Evolutionary conservation across 2,113 vertebrate species (phyloP).

Genomic region (Myiozetetes cayanensis): DNA sequence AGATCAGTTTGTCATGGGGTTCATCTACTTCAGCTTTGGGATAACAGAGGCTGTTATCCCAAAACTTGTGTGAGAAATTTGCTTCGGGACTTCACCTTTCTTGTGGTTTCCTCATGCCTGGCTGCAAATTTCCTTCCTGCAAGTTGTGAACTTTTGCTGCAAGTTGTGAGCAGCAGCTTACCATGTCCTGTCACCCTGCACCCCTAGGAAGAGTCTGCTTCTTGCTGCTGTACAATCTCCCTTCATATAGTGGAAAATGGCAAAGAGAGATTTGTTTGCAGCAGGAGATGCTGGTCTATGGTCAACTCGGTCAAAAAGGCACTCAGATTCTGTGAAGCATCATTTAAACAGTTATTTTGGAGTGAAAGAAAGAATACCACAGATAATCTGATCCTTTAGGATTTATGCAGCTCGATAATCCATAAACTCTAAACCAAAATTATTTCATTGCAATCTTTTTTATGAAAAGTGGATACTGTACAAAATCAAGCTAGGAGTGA

Average conservation of each 20-base stretch:
- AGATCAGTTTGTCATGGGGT: background rate
- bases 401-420: background rate
- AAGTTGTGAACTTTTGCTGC: background rate
- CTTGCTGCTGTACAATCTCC: background rate
- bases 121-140: background rate
- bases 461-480: background rate
- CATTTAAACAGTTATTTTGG: background rate
- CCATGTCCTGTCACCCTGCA: rapidly evolving
- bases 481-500: background rate
- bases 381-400: background rate
- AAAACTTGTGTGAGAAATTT: background rate
- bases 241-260: background rate
- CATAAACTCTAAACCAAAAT: background rate
- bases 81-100: background rate
- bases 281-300: background rate
- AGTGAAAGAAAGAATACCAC: background rate
- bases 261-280: background rate
- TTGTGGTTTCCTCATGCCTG: background rate
- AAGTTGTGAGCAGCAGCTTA: background rate
- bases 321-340: background rate
- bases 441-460: background rate
- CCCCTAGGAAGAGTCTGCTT: background rate
- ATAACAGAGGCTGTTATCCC: background rate
- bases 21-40: background rate
- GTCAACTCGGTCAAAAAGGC: background rate